Base-by-base conservation (phyloP, 2,113 vertebrate genomes). In the Oenanthe oenanthe region DNA sequence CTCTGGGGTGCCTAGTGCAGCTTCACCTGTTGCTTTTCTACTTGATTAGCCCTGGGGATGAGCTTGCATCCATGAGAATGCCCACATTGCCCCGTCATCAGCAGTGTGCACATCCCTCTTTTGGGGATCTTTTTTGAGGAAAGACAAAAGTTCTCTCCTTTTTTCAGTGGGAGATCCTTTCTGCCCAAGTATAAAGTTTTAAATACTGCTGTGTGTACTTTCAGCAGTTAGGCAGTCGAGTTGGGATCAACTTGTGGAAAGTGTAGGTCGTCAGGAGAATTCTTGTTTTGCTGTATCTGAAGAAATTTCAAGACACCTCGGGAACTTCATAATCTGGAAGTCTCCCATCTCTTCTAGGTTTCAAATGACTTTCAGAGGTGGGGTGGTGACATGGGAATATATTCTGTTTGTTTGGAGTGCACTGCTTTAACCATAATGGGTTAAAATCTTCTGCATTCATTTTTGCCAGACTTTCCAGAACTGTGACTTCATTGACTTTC, bases 81-180 rank as follows among this genome's bases (percentile, higher is more conserved):
- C 34, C 38, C 17, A 2, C 40, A 5, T 15, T 48, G 36, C 50
- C 4, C 61, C 31, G 9, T 50, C 32, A 22, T 45, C 34, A 1
- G 3, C 36, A 54, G 36, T 11, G 18, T 3, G 3, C 42, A 31
- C 17, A 6, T 40, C 8, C 3, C 12, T 9, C 43, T 17, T 4
- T 58, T 50, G n/a, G 28, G 25, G 32, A 34, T 50, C n/a, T 14
- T 50, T 17, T 38, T 68, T 32, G 45, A 48, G 36, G n/a, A 47
- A 89, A 61, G 4, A 42, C 80, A 50, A 56, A 91, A 36, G 3
- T 53, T 45, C 11, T 68, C 22, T 76, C 13, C 8, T 36, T 61
- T 12, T 61, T 81, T 36, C n/a, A 18, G 6, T 61, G 17, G 18
- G n/a, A 86, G 42, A 62, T 28, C 7, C 17, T 66, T 89, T 79